phyloP scores from a whole-genome alignment of 2,113 vertebrate species.

The Genyomyrus donnyi region DNA sequence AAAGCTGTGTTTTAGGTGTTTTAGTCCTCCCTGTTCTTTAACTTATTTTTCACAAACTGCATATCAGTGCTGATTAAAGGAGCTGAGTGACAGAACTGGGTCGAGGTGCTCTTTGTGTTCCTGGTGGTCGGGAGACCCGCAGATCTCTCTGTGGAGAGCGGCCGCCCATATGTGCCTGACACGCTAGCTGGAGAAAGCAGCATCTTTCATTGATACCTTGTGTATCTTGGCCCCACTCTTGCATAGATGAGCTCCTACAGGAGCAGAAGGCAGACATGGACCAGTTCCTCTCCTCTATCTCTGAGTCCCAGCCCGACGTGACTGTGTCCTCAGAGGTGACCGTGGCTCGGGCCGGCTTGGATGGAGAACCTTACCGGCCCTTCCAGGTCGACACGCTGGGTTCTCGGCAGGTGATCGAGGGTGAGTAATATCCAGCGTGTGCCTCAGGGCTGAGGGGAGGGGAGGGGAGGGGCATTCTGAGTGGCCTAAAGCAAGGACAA shows the following conservation, averaged over 20 bases:
- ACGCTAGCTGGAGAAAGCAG: neutral
- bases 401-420: constrained; percentile 73
- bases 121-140: constrained; percentile 3
- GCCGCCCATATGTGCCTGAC: neutral
- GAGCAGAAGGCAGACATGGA: constrained; percentile 92
- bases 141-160: constrained; percentile 36
- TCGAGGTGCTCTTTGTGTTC: constrained; percentile 44
- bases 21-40: neutral
- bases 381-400: constrained; percentile 86
- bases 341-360: constrained; percentile 64
- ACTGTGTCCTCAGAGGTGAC: constrained; percentile 87
- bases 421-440: constrained; percentile 54
- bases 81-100: constrained; percentile 59
- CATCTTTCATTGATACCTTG: neutral
- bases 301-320: constrained; percentile 81
- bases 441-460: neutral
- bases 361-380: constrained; percentile 77
- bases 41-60: too few species aligned
- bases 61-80: constrained; percentile 32
- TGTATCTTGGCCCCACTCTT: neutral
- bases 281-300: constrained; percentile 88
- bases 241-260: constrained; percentile 78
- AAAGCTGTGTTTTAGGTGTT: neutral
- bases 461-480: neutral
- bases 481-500: neutral